Percentiles rank a stretch among this genome's conserved stretches.
These are phyloP conservation scores for Sciurus carolinensis DNA, from an alignment of 2,797 vertebrate species.

Conservation along the genomic window DNA sequence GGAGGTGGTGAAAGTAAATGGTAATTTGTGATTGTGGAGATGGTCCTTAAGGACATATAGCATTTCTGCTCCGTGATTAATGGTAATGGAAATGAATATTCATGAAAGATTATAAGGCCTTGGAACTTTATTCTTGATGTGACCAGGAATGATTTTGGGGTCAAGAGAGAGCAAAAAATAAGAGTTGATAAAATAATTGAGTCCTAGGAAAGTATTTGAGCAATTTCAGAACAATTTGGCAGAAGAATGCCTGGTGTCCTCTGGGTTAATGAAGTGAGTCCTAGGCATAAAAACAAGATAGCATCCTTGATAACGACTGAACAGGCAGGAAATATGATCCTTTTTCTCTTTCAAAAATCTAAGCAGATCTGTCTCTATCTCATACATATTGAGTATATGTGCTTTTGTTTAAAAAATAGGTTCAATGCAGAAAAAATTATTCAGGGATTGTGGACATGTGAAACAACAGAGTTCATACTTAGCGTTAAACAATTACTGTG, in stretches of 20 bases:
- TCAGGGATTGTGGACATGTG: background rate
- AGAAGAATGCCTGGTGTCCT: background rate
- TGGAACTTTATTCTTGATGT: background rate
- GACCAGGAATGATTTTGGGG: background rate
- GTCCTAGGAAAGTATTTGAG: background rate
- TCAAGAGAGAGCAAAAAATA: background rate
- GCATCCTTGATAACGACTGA: background rate
- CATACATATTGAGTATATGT: background rate
- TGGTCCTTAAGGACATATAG: background rate
- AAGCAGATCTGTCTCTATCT: background rate
- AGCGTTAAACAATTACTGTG: background rate
- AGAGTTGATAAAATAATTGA: background rate
- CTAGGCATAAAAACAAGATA: background rate
- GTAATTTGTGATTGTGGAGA: background rate
- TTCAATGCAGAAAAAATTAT: background rate
- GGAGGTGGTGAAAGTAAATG: background rate
- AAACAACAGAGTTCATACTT: background rate
- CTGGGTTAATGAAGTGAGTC: background rate
- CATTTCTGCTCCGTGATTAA: background rate
- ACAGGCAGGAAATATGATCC: background rate
- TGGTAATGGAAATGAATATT: background rate
- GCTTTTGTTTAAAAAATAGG: constrained; percentile 52
- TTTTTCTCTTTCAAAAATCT: background rate
- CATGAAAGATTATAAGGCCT: background rate
- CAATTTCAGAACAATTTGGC: background rate